Base-by-base conservation (phyloP, 2,797 vertebrate species). In the Pseudochirops cupreus region DNA sequence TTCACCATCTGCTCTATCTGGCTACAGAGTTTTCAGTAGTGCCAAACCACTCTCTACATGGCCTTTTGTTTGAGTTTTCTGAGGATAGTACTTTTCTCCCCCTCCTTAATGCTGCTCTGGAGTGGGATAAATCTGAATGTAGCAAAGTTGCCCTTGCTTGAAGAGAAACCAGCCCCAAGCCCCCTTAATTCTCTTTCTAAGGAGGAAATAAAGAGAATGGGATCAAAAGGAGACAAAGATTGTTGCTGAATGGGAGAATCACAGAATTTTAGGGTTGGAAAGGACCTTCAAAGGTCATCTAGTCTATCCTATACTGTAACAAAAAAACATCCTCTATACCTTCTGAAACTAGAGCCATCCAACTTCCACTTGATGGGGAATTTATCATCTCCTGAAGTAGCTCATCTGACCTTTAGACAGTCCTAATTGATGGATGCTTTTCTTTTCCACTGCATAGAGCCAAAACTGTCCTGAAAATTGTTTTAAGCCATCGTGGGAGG, bases 1-100 rank as follows among this genome's bases (percentile, higher is more conserved):
- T 89, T 62, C 59, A 82, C 92, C 62, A 94, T 90, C 96, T 97
- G 96, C 94, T 94, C 24, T 16, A 67, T 82, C 90, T 94, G 96
- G 94, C 97, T n/a, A 26, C 0, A 29, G 58, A 58, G 93, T 16
- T 91, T 87, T 56, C 92, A 94, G 5, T 95, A 50, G 33, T 0
- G 18, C 95, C 95, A 94, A 92, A 0, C 21, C 54, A 91, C 57
- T 89, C 95, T 95, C 91, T 28, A 59, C 4, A 95, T 0, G 92
- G 92, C 13, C 93, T 94, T 97, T 92, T 92, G 67, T 92, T 59
- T 56, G 50, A 28, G 52, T 67, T 92, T 59, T 95, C 67, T 62
- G 52, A 94, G 95, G 55, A 67, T 91, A 67, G 39, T 16, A 82
- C 26, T 93, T 91, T 74, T 52, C 95, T 54, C 95, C 91, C 74